These are phyloP conservation scores for Podarcis lilfordi DNA, from an alignment of 2,797 vertebrate species.

Conservation along the genomic window DNA sequence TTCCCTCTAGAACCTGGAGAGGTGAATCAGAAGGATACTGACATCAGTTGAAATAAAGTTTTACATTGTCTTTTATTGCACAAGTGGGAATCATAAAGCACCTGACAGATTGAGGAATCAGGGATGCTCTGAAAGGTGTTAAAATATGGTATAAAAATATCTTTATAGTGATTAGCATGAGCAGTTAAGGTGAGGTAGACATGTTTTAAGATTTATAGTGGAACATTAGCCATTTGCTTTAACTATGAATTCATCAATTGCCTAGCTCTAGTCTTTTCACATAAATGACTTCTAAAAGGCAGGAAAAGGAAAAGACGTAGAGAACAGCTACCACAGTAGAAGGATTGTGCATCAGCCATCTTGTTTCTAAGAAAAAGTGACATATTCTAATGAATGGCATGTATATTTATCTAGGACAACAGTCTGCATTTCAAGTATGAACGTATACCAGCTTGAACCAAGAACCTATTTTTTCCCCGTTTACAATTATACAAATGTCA, in stretches of 20 bases:
- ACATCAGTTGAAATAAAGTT: conserved; percentile 41
- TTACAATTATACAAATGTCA: background rate
- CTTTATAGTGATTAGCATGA: conserved; percentile 33
- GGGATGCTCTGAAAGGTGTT: conserved; percentile 42
- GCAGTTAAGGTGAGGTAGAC: conserved; percentile 7
- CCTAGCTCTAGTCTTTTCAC: background rate
- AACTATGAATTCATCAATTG: conserved; percentile 23
- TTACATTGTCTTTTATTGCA: conserved; percentile 45
- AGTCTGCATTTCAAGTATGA: background rate
- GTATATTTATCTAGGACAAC: background rate
- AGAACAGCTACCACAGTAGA: background rate
- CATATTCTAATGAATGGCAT: background rate
- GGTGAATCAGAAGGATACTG: conserved; percentile 31
- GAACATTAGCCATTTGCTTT: conserved; percentile 33
- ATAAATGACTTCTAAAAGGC: conserved; percentile 16
- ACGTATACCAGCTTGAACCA: background rate
- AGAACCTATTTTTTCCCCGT: background rate
- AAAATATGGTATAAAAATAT: conserved; percentile 35
- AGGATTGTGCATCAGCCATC: background rate
- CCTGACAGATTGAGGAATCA: conserved; percentile 10
- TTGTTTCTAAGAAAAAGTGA: background rate
- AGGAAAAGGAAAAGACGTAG: background rate
- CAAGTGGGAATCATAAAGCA: conserved; percentile 32
- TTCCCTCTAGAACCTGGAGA: background rate
- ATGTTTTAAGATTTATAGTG: conserved; percentile 42